Evolutionary conservation across 2,888 invertebrate genomes (phyloP), one percentile per base, ranked within the genome.

Genomic region (Caenorhabditis sp.): DNA sequence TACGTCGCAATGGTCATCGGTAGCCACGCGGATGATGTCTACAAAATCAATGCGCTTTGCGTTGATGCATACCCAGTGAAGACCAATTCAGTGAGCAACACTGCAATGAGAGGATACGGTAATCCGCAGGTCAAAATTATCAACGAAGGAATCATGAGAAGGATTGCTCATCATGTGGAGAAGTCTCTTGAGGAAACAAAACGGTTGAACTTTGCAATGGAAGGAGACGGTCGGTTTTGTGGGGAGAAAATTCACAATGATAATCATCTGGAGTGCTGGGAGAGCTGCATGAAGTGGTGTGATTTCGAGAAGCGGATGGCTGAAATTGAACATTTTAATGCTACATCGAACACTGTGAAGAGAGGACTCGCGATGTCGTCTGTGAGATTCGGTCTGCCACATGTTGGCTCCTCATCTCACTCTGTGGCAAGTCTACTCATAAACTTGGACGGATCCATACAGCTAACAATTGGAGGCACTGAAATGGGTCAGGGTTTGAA

Each of bases 401-500:
- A 87, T 69, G 80, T 81, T 0, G 87, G 87, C 16, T 61, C 84
- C 38, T 41, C 51, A 14, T 66, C 31, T 4, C 85, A 93, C 93
- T 95, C 95, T 2, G 96, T 96, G 6, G 96, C 97, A 0, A 93
- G 97, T 72, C 94, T 98, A 2, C 94, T 96, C 49, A 94, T 97
- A 10, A 96, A 97, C 91, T 93, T 94, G 26, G 94, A 94, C 89
- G 97, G 97, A 0, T 96, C 96, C 0, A 96, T 97, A 3, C 94
- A 97, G 12, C 89, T 97, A 26, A 95, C 95, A 0, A 96, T 96
- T 92, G 93, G 93, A 38, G 97, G 97, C 16, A 95, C 95, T 0
- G 98, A 98, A 94, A 97, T 98, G 95, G 98, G 98, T 0, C 98
- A 98, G 93, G 98, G 97, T 0, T 93, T 98, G 4, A 96, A 97